Evolutionary conservation across 2,797 vertebrate species (phyloP), one percentile per base, ranked within the genome.

Genomic region (Myripristis murdjan): DNA sequence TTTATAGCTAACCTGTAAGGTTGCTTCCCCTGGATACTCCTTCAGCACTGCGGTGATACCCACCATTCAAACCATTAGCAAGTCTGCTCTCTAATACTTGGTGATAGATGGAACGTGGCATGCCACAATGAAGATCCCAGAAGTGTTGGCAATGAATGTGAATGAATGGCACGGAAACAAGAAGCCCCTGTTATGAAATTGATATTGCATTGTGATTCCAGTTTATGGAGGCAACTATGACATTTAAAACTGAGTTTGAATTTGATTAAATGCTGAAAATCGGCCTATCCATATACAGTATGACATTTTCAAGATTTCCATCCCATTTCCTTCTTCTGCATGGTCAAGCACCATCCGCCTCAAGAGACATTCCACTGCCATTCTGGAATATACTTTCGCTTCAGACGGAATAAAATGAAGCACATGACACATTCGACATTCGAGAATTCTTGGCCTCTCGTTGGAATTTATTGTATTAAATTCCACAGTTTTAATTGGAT

Each of bases 261-360:
- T 89, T 85, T 82, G 84, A 90, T 89, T 88, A 88, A 82, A 89
- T 73, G 81, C 12, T 26, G 78, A 70, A 84, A 85, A 88, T 81
- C 79, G 74, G 85, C 76, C 76, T 76, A 78, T 90, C 86, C 89
- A 86, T 84, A 89, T 78, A 87, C 67, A 62, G 60, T 64, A 72
- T 89, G 91, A 86, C 90, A 90, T 91, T 90, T 33, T 91, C 65
- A 82, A 77, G 75, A 77, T 88, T 89, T 91, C 86, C 88, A 81
- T 82, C 70, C 83, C 80, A 89, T 91, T 89, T 87, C 77, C 74
- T 75, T 65, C 82, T 75, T 89, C 78, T 82, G 78, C 78, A 46
- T 76, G 47, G 75, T 69, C 77, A 31, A 71, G 66, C 86, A 78
- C 70, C 26, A 69, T 65, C 43, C 71, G 69, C 68, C 77, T 73